Evolutionary conservation across 2,797 vertebrate genomes (phyloP).

Genomic region (Pachyuromys duprasi): DNA sequence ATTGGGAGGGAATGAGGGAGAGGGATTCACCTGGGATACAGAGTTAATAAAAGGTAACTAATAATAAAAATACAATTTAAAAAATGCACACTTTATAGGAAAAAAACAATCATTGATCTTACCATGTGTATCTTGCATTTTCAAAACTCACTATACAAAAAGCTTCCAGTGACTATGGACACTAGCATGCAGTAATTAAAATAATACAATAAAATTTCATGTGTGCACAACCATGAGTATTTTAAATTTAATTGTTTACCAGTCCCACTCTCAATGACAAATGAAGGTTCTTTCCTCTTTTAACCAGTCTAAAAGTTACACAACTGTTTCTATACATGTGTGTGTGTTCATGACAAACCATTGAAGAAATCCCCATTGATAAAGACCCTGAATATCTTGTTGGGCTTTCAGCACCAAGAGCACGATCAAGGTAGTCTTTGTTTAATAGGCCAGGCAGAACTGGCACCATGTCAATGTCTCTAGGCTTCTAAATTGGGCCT

Average conservation of each 20-base stretch:
- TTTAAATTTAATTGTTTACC: constrained; percentile 9
- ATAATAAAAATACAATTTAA: too few species aligned
- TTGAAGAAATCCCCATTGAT: constrained; percentile 43
- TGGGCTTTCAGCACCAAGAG: constrained; percentile 32
- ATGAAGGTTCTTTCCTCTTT: neutral
- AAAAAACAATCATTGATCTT: neutral
- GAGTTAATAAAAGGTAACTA: too few species aligned
- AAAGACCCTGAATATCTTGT: neutral
- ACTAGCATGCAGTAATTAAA: neutral
- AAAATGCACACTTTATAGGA: too few species aligned
- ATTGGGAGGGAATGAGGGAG: too few species aligned
- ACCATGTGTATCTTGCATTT: neutral
- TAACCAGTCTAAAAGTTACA: neutral
- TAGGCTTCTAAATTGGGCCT: constrained; percentile 39
- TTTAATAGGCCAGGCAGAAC: constrained; percentile 47
- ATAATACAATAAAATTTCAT: constrained; percentile 12
- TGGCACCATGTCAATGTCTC: constrained; percentile 69
- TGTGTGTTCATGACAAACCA: neutral
- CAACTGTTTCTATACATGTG: neutral
- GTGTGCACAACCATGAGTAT: neutral
- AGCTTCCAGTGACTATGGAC: neutral
- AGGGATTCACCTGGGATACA: too few species aligned
- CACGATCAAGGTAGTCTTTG: constrained; percentile 19
- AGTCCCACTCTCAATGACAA: constrained; percentile 2
- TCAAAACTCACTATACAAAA: neutral